Base-by-base conservation (phyloP, 2,888 invertebrate species). In the Dolichomitus sp. region DNA sequence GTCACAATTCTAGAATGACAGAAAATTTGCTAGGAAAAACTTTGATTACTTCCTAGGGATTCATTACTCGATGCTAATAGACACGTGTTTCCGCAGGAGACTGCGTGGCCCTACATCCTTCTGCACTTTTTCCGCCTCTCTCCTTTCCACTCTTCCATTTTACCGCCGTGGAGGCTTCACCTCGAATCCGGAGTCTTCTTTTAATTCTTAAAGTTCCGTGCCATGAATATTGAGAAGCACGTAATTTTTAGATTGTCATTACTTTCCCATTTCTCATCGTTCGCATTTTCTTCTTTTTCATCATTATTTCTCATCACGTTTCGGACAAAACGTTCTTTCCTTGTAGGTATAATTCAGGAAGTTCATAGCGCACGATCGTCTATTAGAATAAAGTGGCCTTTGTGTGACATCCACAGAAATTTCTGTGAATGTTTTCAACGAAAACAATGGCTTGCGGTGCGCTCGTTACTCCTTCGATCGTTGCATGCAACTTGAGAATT, bases 41-140 rank as follows among this genome's bases (percentile, higher is more conserved):
- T 92, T 92, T 92, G 92, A 92, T 92, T 92, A 92, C 92, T 92
- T 91, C 87, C 90, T 84, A 84, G 89, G 88, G 89, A 91, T 91
- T 92, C 91, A 91, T 92, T 91, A 91, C 89, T 89, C 88, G 88
- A 91, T 91, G 90, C 89, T 92, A 92, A 92, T 91, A 88, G 91
- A 92, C 90, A 91, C 91, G 87, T 89, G 89, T 91, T 88, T 88
- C 86, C 80, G 74, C 61, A 72, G 75, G 70, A 80, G 77, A 79
- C 76, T 66, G 40, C 75, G 33, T 48, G 69, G 27, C 57, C 52
- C 19, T 12, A 19, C 23, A 19, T 65, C 45, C 61, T 45, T 81
- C 65, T 65, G 30, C 50, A 17, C 17, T 63, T 19, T 63, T 17
- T 52, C 27, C 19, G 37, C 33, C 27, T 42, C 57, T 57, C 52